These are phyloP conservation scores for Oopsacas minuta DNA, from an alignment of 37 sponge, comb jelly and placozoan genomes.

Conservation along the genomic window DNA sequence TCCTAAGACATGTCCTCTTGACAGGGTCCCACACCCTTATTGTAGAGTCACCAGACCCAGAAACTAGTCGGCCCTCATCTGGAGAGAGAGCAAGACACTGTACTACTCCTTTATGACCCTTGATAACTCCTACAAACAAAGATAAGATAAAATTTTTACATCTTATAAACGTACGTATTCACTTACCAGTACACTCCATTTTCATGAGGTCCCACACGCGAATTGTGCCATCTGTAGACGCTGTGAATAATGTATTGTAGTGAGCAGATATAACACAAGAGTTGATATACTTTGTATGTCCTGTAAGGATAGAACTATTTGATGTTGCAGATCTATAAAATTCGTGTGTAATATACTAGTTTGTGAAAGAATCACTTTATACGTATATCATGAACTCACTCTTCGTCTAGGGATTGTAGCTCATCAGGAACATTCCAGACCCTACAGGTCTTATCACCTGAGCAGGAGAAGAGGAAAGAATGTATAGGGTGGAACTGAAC, in stretches of 20 bases:
- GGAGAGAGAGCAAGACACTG: background rate
- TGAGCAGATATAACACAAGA: background rate
- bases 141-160: background rate
- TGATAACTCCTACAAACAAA: background rate
- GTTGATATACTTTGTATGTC: background rate
- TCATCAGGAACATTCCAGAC: background rate
- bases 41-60: background rate
- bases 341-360: too few relatives aligned
- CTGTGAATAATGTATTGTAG: background rate
- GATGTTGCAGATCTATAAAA: too few relatives aligned
- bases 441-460: constrained; percentile 5
- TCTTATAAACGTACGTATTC: background rate
- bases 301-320: background rate
- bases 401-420: background rate
- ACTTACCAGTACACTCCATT: background rate
- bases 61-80: background rate
- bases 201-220: background rate
- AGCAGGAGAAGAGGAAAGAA: constrained; percentile 6
- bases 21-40: constrained; percentile 14
- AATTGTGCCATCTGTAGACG: background rate
- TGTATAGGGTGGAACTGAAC: background rate
- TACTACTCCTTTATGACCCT: background rate
- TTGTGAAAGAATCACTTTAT: too few relatives aligned
- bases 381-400: background rate
- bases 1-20: background rate